Evolutionary conservation across 2,113 vertebrate genomes (phyloP).

Genomic region (Clupea harengus): DNA sequence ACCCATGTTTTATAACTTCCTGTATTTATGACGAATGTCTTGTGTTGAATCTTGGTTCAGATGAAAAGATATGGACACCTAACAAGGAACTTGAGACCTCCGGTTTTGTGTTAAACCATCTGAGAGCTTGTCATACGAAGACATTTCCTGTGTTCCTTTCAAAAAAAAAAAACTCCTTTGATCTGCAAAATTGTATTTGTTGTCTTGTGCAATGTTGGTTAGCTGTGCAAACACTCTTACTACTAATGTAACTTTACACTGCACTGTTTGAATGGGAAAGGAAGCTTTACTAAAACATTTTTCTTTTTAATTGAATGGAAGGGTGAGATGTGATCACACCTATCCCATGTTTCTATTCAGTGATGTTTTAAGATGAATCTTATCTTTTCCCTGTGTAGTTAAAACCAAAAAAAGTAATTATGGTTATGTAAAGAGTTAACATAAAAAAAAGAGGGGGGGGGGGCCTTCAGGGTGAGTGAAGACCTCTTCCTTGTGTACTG

Average conservation of each 20-base stretch:
- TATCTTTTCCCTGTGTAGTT: neutral
- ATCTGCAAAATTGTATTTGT: neutral
- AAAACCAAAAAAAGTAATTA: neutral
- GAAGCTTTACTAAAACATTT: neutral
- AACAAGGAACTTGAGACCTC: neutral
- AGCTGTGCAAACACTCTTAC: neutral
- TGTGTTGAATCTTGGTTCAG: neutral
- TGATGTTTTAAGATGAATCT: neutral
- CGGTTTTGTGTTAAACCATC: too few species aligned
- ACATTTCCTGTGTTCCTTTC: neutral
- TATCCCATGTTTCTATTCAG: neutral
- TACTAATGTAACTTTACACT: neutral
- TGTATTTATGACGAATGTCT: neutral
- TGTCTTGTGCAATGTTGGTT: neutral
- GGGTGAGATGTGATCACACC: neutral
- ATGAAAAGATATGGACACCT: neutral
- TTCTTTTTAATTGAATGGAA: neutral
- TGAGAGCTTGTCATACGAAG: neutral
- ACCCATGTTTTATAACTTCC: neutral
- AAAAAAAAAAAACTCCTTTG: neutral
- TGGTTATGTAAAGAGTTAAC: neutral
- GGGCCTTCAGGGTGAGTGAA: neutral
- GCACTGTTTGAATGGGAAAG: neutral
- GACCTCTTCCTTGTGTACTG: neutral
- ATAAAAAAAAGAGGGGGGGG: neutral